Evolutionary conservation across 1,140 invertebrate genomes (phyloP).

Genomic region (Stratiolaelaps scimitus): DNA sequence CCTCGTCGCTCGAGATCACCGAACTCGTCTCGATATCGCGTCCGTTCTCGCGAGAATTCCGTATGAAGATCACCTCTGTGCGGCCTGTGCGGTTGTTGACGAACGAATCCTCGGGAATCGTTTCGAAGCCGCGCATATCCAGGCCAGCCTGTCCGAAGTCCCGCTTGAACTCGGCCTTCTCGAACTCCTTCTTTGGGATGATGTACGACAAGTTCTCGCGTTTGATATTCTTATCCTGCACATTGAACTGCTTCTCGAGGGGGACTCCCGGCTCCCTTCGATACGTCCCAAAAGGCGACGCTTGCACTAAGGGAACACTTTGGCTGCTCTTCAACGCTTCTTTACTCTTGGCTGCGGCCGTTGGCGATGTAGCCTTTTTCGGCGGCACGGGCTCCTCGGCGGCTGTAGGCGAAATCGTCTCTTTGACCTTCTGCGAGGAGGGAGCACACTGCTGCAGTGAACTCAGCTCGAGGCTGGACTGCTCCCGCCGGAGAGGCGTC

Average conservation of each 20-base stretch:
- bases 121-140: conserved; percentile 20
- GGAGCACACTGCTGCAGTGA: neutral
- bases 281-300: neutral
- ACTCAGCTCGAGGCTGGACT: conserved; percentile 8
- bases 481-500: conserved; percentile 16
- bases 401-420: too few species aligned
- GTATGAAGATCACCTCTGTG: conserved; percentile 13
- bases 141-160: neutral
- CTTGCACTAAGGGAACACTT: neutral
- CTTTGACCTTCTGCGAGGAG: too few species aligned
- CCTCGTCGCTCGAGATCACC: conserved; percentile 19
- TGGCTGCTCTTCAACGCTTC: neutral
- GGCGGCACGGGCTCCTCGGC: neutral
- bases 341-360: neutral
- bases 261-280: neutral
- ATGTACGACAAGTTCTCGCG: neutral
- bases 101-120: conserved; percentile 16
- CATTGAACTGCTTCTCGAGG: conserved; percentile 18
- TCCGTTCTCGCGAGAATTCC: conserved; percentile 19
- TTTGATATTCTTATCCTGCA: conserved; percentile 18
- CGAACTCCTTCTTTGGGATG: conserved; percentile 19
- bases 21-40: conserved; percentile 20
- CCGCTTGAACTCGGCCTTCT: conserved; percentile 22
- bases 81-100: neutral
- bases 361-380: conserved; percentile 1